Percentiles rank a stretch among this genome's conserved stretches.
phyloP scores from a whole-genome alignment of 2,888 invertebrate species.

The Lydus trimaculatus region DNA sequence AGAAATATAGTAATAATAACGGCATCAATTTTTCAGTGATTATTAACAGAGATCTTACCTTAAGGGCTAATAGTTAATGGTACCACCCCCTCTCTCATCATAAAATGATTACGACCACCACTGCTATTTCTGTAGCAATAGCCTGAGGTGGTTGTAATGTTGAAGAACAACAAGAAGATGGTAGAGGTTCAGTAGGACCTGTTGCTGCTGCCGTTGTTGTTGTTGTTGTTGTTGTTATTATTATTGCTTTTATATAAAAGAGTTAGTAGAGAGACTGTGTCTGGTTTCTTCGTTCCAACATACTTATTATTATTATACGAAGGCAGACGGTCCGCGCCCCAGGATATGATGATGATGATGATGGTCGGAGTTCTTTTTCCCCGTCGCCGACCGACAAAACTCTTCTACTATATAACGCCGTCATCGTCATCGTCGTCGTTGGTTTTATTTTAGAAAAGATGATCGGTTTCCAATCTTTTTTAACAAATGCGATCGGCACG shows the following conservation, averaged over 20 bases:
- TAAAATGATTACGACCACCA: conserved; percentile 7
- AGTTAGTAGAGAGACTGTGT: conserved; percentile 25
- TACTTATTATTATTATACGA: conserved; percentile 43
- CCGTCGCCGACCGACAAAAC: conserved; percentile 34
- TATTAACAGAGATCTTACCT: conserved; percentile 4
- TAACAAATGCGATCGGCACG: conserved; percentile 4
- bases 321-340: conserved; percentile 49
- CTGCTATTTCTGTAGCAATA: conserved; percentile 27
- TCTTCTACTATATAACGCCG: conserved; percentile 4
- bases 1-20: background rate
- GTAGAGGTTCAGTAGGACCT: conserved; percentile 11
- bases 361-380: conserved; percentile 33
- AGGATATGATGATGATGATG: conserved; percentile 40
- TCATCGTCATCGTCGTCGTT: background rate
- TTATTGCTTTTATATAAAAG: conserved; percentile 8
- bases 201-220: background rate
- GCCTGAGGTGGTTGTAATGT: conserved; percentile 38
- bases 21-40: background rate
- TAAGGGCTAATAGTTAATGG: conserved; percentile 1
- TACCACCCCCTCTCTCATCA: conserved; percentile 6
- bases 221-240: background rate
- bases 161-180: conserved; percentile 31
- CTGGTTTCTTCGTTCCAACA: conserved; percentile 38
- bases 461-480: conserved; percentile 6
- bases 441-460: conserved; percentile 2